These are phyloP conservation scores for Miltochrista miniata DNA, from an alignment of 2,888 invertebrate species.

Conservation along the genomic window DNA sequence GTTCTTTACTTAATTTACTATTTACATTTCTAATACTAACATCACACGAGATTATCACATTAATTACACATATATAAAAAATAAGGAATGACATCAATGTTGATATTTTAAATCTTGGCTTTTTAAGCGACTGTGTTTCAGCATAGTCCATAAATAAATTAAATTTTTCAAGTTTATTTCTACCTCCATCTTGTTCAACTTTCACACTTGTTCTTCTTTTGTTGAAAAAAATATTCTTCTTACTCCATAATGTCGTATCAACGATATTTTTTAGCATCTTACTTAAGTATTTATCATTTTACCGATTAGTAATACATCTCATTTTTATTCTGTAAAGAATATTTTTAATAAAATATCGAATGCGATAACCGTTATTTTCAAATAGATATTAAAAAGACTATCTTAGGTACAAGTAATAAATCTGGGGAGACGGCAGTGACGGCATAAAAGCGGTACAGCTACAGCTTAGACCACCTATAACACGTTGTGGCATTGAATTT, in stretches of 20 bases:
- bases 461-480: too few relatives aligned
- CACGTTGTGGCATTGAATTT: too few relatives aligned
- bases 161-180: conserved; percentile 41
- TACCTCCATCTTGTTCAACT: conserved; percentile 36
- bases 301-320: conserved; percentile 45
- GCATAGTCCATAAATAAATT: conserved; percentile 67
- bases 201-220: conserved; percentile 51
- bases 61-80: conserved; percentile 70
- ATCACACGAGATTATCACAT: conserved; percentile 80
- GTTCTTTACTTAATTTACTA: conserved; percentile 48
- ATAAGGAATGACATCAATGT: conserved; percentile 62
- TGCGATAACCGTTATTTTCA: conserved; percentile 36
- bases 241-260: conserved; percentile 52
- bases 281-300: conserved; percentile 69
- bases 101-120: conserved; percentile 40
- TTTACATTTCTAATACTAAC: conserved; percentile 71
- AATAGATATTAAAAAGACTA: background rate
- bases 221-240: conserved; percentile 48
- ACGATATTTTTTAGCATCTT: conserved; percentile 78
- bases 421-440: too few relatives aligned
- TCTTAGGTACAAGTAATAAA: background rate
- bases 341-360: conserved; percentile 23
- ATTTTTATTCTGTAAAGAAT: conserved; percentile 34
- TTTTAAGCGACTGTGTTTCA: conserved; percentile 75
- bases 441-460: too few relatives aligned